phyloP scores from a whole-genome alignment of 2,797 vertebrate species.

The Bucorvus abyssinicus region DNA sequence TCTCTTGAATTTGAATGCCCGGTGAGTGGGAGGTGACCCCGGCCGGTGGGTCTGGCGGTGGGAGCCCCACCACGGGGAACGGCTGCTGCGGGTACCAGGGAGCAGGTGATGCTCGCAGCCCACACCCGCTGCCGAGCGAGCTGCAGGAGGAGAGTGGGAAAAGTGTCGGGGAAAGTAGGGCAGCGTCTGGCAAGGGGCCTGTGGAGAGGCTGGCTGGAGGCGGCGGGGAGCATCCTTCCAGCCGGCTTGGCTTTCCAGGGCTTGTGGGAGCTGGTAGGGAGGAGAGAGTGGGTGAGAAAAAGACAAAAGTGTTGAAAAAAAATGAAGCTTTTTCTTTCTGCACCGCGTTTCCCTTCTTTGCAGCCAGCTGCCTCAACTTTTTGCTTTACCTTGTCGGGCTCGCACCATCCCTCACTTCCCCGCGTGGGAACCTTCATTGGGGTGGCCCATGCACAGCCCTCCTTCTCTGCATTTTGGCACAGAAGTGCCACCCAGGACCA shows the following conservation, averaged over 20 bases:
- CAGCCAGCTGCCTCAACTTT: not conserved
- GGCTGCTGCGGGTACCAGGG: not conserved
- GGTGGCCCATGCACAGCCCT: fast-evolving
- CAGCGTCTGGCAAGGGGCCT: conserved; percentile 34
- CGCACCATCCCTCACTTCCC: fast-evolving
- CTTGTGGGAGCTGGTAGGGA: not conserved
- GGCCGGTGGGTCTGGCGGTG: not conserved
- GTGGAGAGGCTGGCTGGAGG: not conserved
- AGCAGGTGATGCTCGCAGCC: not conserved
- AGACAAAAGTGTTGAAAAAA: not conserved
- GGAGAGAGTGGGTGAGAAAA: not conserved
- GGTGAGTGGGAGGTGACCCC: not conserved
- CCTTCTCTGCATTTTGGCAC: not conserved
- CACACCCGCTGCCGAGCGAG: not conserved
- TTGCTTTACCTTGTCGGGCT: not conserved
- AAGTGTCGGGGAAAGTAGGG: not conserved
- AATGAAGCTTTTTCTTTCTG: not conserved
- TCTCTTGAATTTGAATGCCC: fast-evolving
- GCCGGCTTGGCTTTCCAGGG: not conserved
- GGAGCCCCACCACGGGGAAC: not conserved
- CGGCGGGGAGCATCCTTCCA: not conserved
- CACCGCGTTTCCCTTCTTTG: not conserved
- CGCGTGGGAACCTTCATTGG: fast-evolving
- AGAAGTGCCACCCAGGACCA: not conserved
- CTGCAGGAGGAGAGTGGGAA: not conserved